phyloP scores from a whole-genome alignment of 2,113 vertebrate species.

The Notechis scutatus region DNA sequence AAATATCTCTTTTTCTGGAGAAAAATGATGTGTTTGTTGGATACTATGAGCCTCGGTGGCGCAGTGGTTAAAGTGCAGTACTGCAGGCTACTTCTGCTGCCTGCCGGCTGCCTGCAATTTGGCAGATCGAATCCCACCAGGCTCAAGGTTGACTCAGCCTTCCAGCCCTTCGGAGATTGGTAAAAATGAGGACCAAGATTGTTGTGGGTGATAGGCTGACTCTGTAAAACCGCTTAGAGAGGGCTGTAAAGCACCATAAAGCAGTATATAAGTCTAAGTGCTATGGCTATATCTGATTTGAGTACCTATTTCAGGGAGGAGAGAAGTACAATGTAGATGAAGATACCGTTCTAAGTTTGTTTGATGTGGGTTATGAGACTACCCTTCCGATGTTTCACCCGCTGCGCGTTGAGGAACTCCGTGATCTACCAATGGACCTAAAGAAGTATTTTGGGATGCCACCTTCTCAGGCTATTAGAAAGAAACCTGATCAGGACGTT shows the following conservation, averaged over 20 bases:
- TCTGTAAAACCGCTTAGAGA: no score
- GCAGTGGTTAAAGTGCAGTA: no score
- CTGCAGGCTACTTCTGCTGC: no score
- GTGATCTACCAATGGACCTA: constrained; percentile 37
- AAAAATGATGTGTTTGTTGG: neutral
- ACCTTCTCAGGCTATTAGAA: neutral
- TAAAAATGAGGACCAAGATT: no score
- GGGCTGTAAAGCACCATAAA: no score
- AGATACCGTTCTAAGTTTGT: constrained; percentile 61
- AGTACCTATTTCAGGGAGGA: constrained; percentile 54
- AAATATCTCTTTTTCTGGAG: neutral
- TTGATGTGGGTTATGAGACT: constrained; percentile 54
- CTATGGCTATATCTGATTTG: neutral
- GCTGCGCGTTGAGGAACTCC: constrained; percentile 21
- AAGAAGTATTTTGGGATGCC: neutral
- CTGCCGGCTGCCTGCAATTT: no score
- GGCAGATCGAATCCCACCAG: no score
- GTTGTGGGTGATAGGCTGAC: no score
- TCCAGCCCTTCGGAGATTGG: no score
- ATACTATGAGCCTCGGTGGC: no score
- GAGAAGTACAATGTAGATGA: constrained; percentile 56
- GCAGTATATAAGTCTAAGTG: no score
- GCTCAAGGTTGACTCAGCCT: no score
- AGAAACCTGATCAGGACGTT: neutral
- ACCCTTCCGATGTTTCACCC: constrained; percentile 17